Evolutionary conservation across 2,888 invertebrate genomes (phyloP).

Genomic region (Drosophila greeni): DNA sequence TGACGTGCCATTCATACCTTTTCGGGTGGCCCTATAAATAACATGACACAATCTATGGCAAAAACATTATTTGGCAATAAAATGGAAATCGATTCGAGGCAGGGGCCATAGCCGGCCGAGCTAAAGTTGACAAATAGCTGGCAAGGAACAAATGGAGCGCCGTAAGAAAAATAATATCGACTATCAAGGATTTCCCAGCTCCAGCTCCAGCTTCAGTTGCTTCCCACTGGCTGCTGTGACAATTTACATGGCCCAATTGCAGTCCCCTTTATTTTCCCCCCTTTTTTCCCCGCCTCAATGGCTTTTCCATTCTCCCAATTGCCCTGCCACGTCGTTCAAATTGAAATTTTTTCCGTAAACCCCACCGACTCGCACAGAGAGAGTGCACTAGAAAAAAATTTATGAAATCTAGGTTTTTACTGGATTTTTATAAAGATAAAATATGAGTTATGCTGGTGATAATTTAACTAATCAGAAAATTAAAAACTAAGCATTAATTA

Average conservation of each 20-base stretch:
- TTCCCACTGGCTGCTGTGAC: constrained; percentile 54
- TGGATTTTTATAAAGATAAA: not conserved
- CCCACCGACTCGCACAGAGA: constrained; percentile 22
- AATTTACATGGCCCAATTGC: constrained; percentile 71
- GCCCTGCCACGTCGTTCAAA: constrained; percentile 69
- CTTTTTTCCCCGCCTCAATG: constrained; percentile 21
- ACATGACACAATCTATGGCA: constrained; percentile 75
- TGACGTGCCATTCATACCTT: constrained; percentile 74
- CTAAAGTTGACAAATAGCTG: constrained; percentile 71
- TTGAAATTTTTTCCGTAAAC: constrained; percentile 61
- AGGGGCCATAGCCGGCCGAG: constrained; percentile 41
- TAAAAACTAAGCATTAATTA: not conserved
- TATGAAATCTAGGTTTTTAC: not conserved
- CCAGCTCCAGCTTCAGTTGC: constrained; percentile 29
- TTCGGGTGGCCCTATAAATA: constrained; percentile 67
- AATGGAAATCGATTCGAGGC: constrained; percentile 67
- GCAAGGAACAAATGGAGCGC: constrained; percentile 72
- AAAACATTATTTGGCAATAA: constrained; percentile 77
- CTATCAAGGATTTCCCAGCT: constrained; percentile 67
- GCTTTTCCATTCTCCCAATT: constrained; percentile 40
- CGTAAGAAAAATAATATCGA: constrained; percentile 73
- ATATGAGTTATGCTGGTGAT: not conserved
- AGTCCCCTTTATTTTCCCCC: constrained; percentile 19
- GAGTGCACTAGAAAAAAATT: not conserved
- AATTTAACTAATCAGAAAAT: not conserved